Evolutionary conservation across 2,797 vertebrate genomes (phyloP).

Genomic region (Sebastes dallii): DNA sequence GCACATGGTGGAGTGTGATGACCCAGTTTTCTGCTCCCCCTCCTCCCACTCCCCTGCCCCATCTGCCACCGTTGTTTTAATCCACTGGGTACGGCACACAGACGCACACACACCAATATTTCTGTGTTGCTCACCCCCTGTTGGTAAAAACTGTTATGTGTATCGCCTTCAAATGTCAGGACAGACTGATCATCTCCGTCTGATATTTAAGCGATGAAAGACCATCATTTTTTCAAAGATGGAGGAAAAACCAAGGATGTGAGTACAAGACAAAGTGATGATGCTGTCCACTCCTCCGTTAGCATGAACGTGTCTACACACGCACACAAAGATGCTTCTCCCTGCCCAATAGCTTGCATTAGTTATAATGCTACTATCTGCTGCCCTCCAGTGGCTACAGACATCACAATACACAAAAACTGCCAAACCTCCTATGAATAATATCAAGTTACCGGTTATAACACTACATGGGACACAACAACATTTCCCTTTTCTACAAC

Average conservation of each 20-base stretch:
- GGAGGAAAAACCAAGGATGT: not conserved
- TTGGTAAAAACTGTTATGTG: not conserved
- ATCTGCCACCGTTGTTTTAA: slow-evolving; percentile 79
- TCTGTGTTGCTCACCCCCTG: not conserved
- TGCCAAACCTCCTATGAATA: not conserved
- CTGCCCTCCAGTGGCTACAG: slow-evolving; percentile 53
- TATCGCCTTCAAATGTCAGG: not conserved
- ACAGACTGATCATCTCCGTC: not conserved
- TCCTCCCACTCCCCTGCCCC: slow-evolving; percentile 57
- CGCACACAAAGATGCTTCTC: not conserved
- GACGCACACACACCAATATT: slow-evolving; percentile 7
- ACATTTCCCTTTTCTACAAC: not conserved
- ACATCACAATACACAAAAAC: not conserved
- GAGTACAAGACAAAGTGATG: not conserved
- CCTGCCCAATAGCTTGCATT: too few relatives aligned
- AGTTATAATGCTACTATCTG: not conserved
- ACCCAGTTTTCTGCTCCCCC: slow-evolving; percentile 70
- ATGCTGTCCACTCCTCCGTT: not conserved
- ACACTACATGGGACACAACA: not conserved
- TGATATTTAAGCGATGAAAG: not conserved
- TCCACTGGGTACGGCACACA: slow-evolving; percentile 62
- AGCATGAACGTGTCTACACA: not conserved
- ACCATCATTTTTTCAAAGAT: not conserved
- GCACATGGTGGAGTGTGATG: slow-evolving; percentile 54
- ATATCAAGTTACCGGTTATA: not conserved